Evolutionary conservation across 23 tunicate genomes (phyloP).

Genomic region (Ciona savignyi): DNA sequence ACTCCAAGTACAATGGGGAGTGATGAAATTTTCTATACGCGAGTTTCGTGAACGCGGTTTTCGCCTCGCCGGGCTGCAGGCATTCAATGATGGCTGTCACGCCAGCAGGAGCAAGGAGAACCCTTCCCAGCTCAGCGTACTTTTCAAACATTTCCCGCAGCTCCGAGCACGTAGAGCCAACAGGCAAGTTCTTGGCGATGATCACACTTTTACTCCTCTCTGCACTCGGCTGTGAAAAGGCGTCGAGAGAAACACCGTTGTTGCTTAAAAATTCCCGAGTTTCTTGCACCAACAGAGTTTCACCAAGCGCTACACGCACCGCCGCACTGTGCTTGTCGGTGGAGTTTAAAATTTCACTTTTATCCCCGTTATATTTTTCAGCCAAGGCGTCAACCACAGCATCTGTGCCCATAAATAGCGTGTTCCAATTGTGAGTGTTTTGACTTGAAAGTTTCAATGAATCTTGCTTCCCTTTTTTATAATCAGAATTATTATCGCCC

Average conservation of each 20-base stretch:
- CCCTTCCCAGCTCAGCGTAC: constrained; percentile 66
- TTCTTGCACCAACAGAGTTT: constrained; percentile 85
- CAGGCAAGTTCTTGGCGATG: constrained; percentile 77
- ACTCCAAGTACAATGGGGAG: constrained; percentile 86
- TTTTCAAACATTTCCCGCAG: constrained; percentile 70
- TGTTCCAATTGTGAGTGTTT: constrained; percentile 74
- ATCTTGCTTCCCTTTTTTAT: constrained; percentile 38
- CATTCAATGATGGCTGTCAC: constrained; percentile 89
- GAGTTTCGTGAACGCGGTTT: constrained; percentile 68
- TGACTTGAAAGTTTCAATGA: constrained; percentile 40
- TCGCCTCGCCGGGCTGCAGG: constrained; percentile 51
- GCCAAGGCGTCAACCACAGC: constrained; percentile 91
- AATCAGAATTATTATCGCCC: constrained; percentile 24
- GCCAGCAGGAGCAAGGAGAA: constrained; percentile 87
- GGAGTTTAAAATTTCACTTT: constrained; percentile 37
- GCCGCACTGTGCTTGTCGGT: constrained; percentile 65
- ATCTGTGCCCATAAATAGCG: constrained; percentile 84
- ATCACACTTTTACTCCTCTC: constrained; percentile 87
- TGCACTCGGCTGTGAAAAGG: constrained; percentile 69
- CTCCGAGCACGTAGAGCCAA: constrained; percentile 69
- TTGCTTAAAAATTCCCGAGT: constrained; percentile 61
- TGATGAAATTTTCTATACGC: constrained; percentile 88
- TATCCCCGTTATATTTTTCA: constrained; percentile 39
- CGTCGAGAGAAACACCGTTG: constrained; percentile 68
- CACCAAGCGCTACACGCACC: constrained; percentile 89